These are phyloP conservation scores for Drosophila prosaltans DNA, from an alignment of 1,140 invertebrate genomes.

Conservation along the genomic window DNA sequence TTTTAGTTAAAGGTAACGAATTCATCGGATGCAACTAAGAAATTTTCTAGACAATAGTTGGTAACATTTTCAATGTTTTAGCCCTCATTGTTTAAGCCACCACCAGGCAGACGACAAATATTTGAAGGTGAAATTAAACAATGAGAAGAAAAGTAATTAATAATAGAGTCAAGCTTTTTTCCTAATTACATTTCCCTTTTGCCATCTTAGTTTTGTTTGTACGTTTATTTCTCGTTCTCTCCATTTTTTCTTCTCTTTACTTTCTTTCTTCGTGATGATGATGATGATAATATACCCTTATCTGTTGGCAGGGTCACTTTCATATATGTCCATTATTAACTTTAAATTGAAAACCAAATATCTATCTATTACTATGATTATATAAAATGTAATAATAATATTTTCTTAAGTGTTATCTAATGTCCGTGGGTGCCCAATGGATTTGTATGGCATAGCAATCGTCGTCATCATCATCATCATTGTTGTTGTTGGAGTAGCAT, in stretches of 20 bases:
- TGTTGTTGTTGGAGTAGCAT: slow-evolving; percentile 17
- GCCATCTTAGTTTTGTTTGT: neutral
- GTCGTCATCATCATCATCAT: slow-evolving; percentile 2
- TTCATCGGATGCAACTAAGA: too few relatives aligned
- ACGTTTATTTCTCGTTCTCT: slow-evolving; percentile 7
- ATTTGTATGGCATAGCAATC: slow-evolving; percentile 25
- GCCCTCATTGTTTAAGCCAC: slow-evolving; percentile 59
- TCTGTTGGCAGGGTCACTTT: too few relatives aligned
- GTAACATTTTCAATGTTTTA: slow-evolving; percentile 33
- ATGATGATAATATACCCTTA: too few relatives aligned
- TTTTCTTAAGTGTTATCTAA: slow-evolving; percentile 40
- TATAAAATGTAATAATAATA: neutral
- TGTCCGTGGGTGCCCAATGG: slow-evolving; percentile 31
- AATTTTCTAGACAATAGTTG: neutral
- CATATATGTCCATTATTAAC: too few relatives aligned
- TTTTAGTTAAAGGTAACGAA: slow-evolving; percentile 3
- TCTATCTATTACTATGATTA: too few relatives aligned
- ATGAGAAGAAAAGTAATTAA: slow-evolving; percentile 71
- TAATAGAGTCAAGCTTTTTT: slow-evolving; percentile 66
- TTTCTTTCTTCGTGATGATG: neutral
- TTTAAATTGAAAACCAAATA: too few relatives aligned
- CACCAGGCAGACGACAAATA: slow-evolving; percentile 58
- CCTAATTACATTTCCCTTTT: slow-evolving; percentile 3
- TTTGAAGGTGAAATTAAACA: slow-evolving; percentile 80
- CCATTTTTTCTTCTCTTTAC: neutral